Evolutionary conservation across 2,113 vertebrate species (phyloP).

Genomic region (Ancistrus triradiatus): DNA sequence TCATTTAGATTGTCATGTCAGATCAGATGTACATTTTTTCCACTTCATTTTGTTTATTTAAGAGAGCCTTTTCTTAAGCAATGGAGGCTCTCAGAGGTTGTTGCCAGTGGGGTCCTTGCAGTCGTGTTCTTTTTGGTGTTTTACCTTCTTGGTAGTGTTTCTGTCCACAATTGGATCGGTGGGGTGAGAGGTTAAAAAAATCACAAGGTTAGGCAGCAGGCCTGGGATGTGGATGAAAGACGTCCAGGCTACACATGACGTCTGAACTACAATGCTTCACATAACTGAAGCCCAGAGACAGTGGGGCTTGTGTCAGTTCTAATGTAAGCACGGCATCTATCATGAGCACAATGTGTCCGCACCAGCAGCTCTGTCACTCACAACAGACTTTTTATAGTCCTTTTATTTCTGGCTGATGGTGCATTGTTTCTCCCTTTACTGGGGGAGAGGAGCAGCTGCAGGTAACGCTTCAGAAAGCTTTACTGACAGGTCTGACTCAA

Average conservation of each 20-base stretch:
- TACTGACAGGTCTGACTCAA: neutral
- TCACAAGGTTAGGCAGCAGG: slow-evolving; percentile 29
- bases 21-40: too few relatives aligned
- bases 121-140: slow-evolving; percentile 40
- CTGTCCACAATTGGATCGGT: slow-evolving; percentile 39
- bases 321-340: slow-evolving; percentile 53
- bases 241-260: slow-evolving; percentile 53
- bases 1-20: neutral
- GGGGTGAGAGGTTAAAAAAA: slow-evolving; percentile 15
- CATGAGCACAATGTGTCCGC: slow-evolving; percentile 44
- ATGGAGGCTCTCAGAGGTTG: too few relatives aligned
- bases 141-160: slow-evolving; percentile 49
- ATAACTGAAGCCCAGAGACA: slow-evolving; percentile 45
- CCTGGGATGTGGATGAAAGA: slow-evolving; percentile 46
- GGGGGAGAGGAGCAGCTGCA: slow-evolving; percentile 5
- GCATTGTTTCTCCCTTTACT: slow-evolving; percentile 28
- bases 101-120: slow-evolving; percentile 48
- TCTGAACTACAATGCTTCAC: slow-evolving; percentile 44
- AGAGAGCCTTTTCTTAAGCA: too few relatives aligned
- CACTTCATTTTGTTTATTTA: too few relatives aligned
- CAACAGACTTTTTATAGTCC: slow-evolving; percentile 55
- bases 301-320: slow-evolving; percentile 41
- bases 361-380: slow-evolving; percentile 41
- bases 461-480: neutral
- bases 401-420: slow-evolving; percentile 23